Percentiles rank a stretch among this genome's conserved stretches.
Conservation (phyloP, 2,888 invertebrate species). For the Apomyelois bistriatella region DNA sequence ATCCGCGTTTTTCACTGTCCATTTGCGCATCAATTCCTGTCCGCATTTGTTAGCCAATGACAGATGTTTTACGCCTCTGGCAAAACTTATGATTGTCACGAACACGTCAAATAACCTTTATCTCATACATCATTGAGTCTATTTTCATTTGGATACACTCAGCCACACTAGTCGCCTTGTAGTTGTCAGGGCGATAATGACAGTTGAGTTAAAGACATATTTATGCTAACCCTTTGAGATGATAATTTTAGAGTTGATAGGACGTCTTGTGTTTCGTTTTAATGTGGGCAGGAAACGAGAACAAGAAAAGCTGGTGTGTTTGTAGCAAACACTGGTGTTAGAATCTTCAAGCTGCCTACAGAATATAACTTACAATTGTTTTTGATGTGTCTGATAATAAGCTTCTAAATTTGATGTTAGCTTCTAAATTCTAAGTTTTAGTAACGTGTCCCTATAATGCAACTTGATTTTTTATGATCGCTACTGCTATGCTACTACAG, state of each 20-base stretch:
- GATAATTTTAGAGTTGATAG: conserved; percentile 49
- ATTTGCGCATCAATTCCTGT: conserved; percentile 73
- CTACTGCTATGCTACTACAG: no score
- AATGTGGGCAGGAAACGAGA: conserved; percentile 8
- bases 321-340: not conserved
- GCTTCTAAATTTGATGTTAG: no score
- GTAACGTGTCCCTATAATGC: no score
- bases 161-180: conserved; percentile 51
- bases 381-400: no score
- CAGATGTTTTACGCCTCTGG: conserved; percentile 71
- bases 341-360: not conserved
- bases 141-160: conserved; percentile 27
- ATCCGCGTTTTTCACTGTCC: conserved; percentile 79
- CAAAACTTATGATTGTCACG: conserved; percentile 26
- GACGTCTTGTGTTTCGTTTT: conserved; percentile 10
- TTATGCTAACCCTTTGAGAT: conserved; percentile 60
- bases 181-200: conserved; percentile 62
- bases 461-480: no score
- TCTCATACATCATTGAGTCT: conserved; percentile 25
- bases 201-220: conserved; percentile 61
- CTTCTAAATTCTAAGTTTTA: no score
- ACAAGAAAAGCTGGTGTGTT: not conserved
- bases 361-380: no score
- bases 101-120: conserved; percentile 25
- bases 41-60: conserved; percentile 75